Base-by-base conservation (phyloP, 2,113 vertebrate genomes). In the Corythoichthys intestinalis region DNA sequence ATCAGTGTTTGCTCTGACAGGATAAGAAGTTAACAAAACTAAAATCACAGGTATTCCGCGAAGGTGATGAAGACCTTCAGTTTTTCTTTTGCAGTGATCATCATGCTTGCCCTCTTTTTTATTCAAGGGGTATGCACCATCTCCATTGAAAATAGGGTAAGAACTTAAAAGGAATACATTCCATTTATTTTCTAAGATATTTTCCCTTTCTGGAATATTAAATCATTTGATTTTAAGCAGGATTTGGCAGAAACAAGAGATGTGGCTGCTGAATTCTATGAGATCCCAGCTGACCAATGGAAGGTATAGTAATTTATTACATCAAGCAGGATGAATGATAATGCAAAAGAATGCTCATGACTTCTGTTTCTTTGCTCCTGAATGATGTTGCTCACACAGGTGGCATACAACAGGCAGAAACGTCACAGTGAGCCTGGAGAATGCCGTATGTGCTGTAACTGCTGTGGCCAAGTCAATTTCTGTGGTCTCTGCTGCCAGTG, bases 401-500 rank as follows among this genome's bases (percentile, higher is more conserved):
- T 39, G 58, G 37, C 37, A 9, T 13, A n/a, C 35, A 60, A 39
- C 58, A 39, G 37, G 14, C 37, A 17, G 58, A 60, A 60, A 60
- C 58, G 14, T 13, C 14, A 60, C 37, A 39, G 6, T 38, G 58
- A 37, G 6, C 37, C 37, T 34, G 6, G 9, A 9, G 20, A 2
- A 11, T 60, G 58, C 12, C 58, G 37, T 37, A 4, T 60, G 38
- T 60, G 58, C 58, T 60, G 58, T 60, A 9, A 39, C 37, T 60
- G 58, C 58, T 60, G 58, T 60, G 37, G 58, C 4, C 2, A 2
- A 2, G 7, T 0, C 14, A 3, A 15, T 15, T 60, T 60, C 58
- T 60, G 58, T 17, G 58, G 58, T 5, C 14, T 60, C 58, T 60
- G 58, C 58, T 60, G 58, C 14, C 4, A 59, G 38, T 59, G 57